These are phyloP conservation scores for Myotis planiceps DNA, from an alignment of 2,797 vertebrate species.

Conservation along the genomic window DNA sequence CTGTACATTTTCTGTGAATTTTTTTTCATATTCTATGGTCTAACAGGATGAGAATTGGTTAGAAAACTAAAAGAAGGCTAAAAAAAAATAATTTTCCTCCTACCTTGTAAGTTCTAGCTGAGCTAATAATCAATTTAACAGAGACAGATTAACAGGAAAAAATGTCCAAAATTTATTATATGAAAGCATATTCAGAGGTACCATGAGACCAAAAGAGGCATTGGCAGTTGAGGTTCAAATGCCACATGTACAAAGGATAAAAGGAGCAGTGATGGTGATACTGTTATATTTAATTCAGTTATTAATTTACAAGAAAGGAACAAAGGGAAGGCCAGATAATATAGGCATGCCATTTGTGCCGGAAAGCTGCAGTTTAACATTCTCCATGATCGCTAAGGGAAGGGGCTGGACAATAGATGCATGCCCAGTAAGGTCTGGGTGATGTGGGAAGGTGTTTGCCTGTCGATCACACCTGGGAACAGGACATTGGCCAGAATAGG, in stretches of 20 bases:
- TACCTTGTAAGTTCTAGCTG: background rate
- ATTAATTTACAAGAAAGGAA: no score
- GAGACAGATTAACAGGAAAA: background rate
- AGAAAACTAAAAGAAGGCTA: background rate
- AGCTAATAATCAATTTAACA: background rate
- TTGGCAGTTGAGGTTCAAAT: background rate
- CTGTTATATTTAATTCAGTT: no score
- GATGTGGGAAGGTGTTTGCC: no score
- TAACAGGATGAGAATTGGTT: background rate
- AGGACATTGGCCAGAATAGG: no score
- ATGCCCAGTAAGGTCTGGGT: no score
- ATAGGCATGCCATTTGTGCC: no score
- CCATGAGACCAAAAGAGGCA: background rate
- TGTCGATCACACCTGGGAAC: no score
- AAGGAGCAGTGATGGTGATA: background rate
- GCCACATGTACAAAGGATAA: background rate
- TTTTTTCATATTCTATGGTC: background rate
- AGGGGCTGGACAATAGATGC: no score
- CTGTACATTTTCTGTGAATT: background rate
- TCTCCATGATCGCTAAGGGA: no score
- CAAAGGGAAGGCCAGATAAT: no score
- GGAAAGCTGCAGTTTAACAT: no score
- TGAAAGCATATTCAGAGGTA: background rate
- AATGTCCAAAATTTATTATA: background rate
- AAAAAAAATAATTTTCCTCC: background rate